A percentile compares a stretch with the other conserved stretches of the same genome.
phyloP scores from a whole-genome alignment of 2,888 invertebrate species.

The Hoplodrina ambigua region DNA sequence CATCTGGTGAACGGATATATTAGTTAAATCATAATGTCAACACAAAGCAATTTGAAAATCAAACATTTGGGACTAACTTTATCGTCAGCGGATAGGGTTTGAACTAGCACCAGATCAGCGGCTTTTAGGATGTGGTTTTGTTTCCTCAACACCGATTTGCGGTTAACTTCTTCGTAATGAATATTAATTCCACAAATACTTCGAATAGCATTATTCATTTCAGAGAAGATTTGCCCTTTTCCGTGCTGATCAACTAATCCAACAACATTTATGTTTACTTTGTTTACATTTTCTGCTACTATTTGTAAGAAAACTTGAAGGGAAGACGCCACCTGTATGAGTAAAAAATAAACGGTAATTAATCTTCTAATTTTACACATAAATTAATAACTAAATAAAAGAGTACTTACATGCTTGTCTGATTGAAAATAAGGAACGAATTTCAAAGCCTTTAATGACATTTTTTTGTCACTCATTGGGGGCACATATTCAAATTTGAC shows the following conservation, averaged over 20 bases:
- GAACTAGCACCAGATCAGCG: slow-evolving; percentile 56
- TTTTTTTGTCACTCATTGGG: slow-evolving; percentile 16
- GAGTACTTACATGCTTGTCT: slow-evolving; percentile 55
- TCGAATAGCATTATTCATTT: slow-evolving; percentile 39
- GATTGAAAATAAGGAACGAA: slow-evolving; percentile 52
- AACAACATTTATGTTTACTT: slow-evolving; percentile 49
- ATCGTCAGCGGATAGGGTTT: slow-evolving; percentile 55
- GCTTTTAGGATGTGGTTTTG: slow-evolving; percentile 17
- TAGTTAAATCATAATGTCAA: neutral
- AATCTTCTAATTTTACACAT: neutral
- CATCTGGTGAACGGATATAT: slow-evolving; percentile 40
- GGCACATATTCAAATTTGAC: slow-evolving; percentile 57
- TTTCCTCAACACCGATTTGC: slow-evolving; percentile 7
- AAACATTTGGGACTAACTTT: slow-evolving; percentile 37
- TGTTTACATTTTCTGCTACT: slow-evolving; percentile 64
- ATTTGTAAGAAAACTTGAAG: slow-evolving; percentile 63
- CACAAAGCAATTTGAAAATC: neutral
- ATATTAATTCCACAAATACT: slow-evolving; percentile 42
- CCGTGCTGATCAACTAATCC: slow-evolving; percentile 38
- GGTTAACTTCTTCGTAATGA: slow-evolving; percentile 40
- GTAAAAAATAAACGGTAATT: neutral
- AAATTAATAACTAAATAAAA: neutral
- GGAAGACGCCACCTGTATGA: slow-evolving; percentile 49
- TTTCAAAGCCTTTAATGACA: slow-evolving; percentile 47
- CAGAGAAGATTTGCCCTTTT: slow-evolving; percentile 35